A percentile compares a stretch with the other conserved stretches of the same genome.
Evolutionary conservation across 35 echinoderm and acorn worm species (phyloP).

Genomic region (Acanthaster planci): DNA sequence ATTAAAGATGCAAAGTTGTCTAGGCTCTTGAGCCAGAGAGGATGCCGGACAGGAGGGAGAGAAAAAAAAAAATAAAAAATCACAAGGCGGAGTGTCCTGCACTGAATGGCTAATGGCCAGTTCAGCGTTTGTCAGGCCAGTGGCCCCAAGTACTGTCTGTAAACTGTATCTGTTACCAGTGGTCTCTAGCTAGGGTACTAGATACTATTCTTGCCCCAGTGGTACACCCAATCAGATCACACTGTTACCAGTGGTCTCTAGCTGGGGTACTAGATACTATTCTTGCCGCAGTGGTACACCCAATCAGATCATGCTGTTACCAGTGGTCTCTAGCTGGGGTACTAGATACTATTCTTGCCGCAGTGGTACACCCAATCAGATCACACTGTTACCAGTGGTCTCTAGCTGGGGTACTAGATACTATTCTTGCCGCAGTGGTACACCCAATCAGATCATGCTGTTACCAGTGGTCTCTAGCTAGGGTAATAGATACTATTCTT

Average conservation of each 20-base stretch:
- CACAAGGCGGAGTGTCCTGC: neutral
- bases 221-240: too few relatives aligned
- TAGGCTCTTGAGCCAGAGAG: neutral
- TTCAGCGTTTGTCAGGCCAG: conserved; percentile 21
- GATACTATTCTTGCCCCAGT: neutral
- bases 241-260: too few relatives aligned
- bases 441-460: neutral
- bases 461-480: neutral
- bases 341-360: too few relatives aligned
- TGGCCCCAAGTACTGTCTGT: neutral
- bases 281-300: too few relatives aligned
- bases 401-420: too few relatives aligned
- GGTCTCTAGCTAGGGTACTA: neutral
- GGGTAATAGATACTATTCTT: too few relatives aligned
- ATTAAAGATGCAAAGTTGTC: conserved; percentile 32
- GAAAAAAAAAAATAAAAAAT: neutral
- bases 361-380: neutral
- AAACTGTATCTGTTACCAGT: neutral
- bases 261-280: too few relatives aligned
- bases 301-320: neutral
- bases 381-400: neutral
- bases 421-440: too few relatives aligned
- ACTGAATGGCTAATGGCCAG: neutral
- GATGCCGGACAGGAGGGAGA: neutral
- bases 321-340: neutral